Percentiles rank a stretch among this genome's conserved stretches.
Evolutionary conservation across 2,113 vertebrate genomes (phyloP).

Genomic region (Eurystomus gularis): DNA sequence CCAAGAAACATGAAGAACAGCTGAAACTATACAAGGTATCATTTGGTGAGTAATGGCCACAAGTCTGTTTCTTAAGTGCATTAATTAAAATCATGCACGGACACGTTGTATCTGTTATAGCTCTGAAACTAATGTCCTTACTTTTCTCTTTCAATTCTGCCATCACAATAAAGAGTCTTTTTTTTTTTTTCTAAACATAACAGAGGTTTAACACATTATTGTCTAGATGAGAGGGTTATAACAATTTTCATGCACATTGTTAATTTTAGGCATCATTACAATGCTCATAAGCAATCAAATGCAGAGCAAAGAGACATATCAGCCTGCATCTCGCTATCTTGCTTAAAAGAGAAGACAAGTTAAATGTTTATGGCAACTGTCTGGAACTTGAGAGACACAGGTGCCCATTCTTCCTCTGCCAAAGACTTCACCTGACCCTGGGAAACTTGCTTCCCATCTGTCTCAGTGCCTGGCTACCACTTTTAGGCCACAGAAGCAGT

Average conservation of each 20-base stretch:
- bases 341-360: background rate
- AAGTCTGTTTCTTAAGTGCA: background rate
- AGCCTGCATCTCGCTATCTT: background rate
- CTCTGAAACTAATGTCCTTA: background rate
- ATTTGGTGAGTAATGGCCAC: constrained; percentile 82
- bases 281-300: background rate
- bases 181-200: background rate
- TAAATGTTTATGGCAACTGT: background rate
- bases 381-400: background rate
- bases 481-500: background rate
- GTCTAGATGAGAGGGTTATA: background rate
- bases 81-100: background rate
- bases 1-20: constrained; percentile 72
- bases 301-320: background rate
- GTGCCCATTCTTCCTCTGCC: background rate
- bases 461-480: background rate
- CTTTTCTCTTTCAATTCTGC: background rate
- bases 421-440: background rate
- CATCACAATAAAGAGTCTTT: background rate
- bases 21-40: constrained; percentile 77
- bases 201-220: background rate
- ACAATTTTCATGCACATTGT: background rate
- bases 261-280: background rate
- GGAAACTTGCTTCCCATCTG: background rate
- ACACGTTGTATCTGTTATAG: background rate